Conservation (phyloP, 1,140 invertebrate genomes). For the Holotrichia oblita region DNA sequence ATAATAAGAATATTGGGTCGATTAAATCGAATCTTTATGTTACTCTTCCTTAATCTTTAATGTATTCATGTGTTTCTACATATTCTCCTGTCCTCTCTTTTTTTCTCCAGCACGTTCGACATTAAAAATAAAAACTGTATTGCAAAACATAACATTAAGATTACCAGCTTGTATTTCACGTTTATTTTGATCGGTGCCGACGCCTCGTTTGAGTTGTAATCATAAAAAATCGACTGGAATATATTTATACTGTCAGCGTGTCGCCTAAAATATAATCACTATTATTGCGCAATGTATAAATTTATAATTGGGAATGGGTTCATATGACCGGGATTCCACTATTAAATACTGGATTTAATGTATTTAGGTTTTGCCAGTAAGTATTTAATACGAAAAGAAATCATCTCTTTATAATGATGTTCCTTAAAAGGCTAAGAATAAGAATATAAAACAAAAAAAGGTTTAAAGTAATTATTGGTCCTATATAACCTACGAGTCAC, state of each 20-base stretch:
- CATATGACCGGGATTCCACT: no score
- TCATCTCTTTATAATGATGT: no score
- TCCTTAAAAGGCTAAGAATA: no score
- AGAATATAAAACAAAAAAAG: no score
- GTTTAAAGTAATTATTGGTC: no score
- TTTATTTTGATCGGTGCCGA: conserved; percentile 5
- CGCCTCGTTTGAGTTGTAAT: background rate
- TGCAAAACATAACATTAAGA: background rate
- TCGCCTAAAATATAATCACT: conserved; percentile 1
- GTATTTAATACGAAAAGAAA: no score
- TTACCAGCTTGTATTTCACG: conserved; percentile 1
- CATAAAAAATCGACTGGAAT: background rate
- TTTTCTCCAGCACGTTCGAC: background rate
- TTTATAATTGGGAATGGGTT: background rate
- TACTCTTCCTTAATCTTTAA: background rate
- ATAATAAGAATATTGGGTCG: no score
- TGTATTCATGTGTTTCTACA: background rate
- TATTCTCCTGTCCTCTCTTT: no score
- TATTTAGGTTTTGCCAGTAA: no score
- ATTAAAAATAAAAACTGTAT: background rate
- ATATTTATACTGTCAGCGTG: background rate
- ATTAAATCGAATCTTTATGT: conserved; percentile 5
- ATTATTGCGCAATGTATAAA: conserved; percentile 8
- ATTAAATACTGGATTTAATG: no score
- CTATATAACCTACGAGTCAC: no score